Conservation (phyloP, 2,797 vertebrate species). For the Menidia menidia region DNA sequence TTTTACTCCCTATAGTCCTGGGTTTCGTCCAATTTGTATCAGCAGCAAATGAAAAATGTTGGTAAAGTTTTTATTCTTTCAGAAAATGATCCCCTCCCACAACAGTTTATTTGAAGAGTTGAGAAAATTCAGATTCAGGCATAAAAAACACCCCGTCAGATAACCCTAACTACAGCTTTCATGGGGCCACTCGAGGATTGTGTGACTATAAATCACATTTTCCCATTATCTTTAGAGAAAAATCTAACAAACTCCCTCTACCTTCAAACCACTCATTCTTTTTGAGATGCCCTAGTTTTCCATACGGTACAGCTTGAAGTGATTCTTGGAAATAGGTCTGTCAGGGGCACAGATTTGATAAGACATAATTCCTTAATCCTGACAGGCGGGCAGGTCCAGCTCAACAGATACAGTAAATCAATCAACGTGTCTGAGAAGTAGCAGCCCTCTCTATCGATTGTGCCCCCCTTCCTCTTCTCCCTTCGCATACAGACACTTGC, state of each 20-base stretch:
- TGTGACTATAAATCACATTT: constrained; percentile 3
- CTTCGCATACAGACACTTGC: constrained; percentile 30
- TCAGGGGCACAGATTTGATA: constrained; percentile 70
- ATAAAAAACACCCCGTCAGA: constrained; percentile 23
- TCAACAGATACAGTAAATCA: constrained; percentile 80
- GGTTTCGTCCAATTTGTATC: constrained; percentile 25
- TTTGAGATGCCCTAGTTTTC: constrained; percentile 53
- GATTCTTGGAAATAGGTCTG: constrained; percentile 50
- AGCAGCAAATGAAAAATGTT: constrained; percentile 21
- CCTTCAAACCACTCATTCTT: constrained; percentile 35
- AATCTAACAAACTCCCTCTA: constrained; percentile 29
- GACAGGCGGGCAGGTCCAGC: constrained; percentile 75
- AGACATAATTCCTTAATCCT: constrained; percentile 79
- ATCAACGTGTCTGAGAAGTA: constrained; percentile 72
- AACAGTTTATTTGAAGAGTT: background rate
- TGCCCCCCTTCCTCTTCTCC: constrained; percentile 13
- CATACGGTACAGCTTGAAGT: constrained; percentile 48
- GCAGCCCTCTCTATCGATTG: constrained; percentile 69
- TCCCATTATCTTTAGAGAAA: constrained; percentile 50
- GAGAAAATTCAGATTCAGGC: constrained; percentile 21
- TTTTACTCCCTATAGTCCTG: constrained; percentile 14
- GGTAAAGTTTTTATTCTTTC: constrained; percentile 17
- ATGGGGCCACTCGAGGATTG: constrained; percentile 17
- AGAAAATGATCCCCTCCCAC: background rate
- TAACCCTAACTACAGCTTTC: constrained; percentile 7